Evolutionary conservation across 2,888 invertebrate genomes (phyloP), one percentile per base, ranked within the genome.

Genomic region (Drosophila meridionalis): DNA sequence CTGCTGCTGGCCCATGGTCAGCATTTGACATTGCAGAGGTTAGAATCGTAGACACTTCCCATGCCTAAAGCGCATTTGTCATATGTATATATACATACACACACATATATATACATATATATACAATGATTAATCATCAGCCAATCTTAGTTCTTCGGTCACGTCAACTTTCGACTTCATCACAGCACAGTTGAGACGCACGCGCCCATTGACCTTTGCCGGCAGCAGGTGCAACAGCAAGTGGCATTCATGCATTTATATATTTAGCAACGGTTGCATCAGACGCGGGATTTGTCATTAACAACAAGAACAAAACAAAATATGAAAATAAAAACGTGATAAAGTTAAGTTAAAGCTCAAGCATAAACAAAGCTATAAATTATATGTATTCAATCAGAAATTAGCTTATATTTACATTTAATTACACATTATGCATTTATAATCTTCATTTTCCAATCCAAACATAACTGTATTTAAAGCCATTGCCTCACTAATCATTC

Each of bases 191-290:
- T 34, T 12, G 52, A 74, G 59, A 64, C 77, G 84, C 83, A 89
- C 89, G 89, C 83, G 89, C 82, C 78, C 84, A 62, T 26, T 80
- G 83, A 83, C 83, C 89, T 83, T 87, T 89, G 62, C 48, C 20
- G 56, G 52, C 56, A 48, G 50, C 71, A 69, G 66, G 65, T 69
- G 72, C 52, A 36, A 12, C 83, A 70, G 65, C 69, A 73, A 61
- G 62, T 66, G 63, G 78, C 64, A 76, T 62, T 65, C 76, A 68
- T 53, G 47, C 47, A 20, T 38, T 80, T 70, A 71, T 76, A 76
- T 76, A 76, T 77, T 78, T 67, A 76, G 71, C 77, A 61, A 20
- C 67, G 38, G 56, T 76, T 78, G 81, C 78, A 79, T 75, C 76
- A 77, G 38, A 50, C 11, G n/a, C 36, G 58, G 50, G 50, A 62